A percentile compares a stretch with the other conserved stretches of the same genome.
Evolutionary conservation across 2,797 vertebrate genomes (phyloP).

Genomic region (Crocodylus rhombifer): DNA sequence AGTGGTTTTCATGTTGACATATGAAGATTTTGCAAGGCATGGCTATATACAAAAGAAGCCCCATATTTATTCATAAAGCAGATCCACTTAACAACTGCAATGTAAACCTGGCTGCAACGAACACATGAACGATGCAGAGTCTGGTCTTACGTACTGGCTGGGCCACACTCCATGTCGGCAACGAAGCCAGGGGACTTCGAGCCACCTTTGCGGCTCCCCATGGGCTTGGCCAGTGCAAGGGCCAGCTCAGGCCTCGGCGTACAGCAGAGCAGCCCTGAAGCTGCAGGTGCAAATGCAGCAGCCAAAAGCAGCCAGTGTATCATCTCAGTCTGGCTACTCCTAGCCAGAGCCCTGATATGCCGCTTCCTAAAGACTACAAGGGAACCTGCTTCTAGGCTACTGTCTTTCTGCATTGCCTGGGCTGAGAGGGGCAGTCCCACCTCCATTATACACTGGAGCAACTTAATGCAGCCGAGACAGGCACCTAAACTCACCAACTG

Average conservation of each 20-base stretch:
- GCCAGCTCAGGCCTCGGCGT: not conserved
- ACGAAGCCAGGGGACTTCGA: not conserved
- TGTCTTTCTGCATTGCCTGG: not conserved
- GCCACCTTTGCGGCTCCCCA: not conserved
- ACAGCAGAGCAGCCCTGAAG: not conserved
- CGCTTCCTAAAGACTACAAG: too few relatives aligned
- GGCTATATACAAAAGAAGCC: not conserved
- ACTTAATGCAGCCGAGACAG: slow-evolving; percentile 56
- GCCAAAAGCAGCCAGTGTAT: not conserved
- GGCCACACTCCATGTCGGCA: not conserved
- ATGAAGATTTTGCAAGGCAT: not conserved
- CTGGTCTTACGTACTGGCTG: slow-evolving; percentile 69
- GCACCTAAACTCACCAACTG: slow-evolving; percentile 42
- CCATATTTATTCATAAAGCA: slow-evolving; percentile 48
- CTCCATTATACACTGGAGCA: slow-evolving; percentile 62
- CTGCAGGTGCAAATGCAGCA: not conserved
- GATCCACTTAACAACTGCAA: slow-evolving; percentile 34
- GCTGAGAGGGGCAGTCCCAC: slow-evolving; percentile 64
- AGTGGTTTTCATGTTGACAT: fast-evolving
- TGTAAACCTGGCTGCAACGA: slow-evolving; percentile 49
- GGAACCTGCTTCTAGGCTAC: not conserved
- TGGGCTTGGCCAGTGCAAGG: not conserved
- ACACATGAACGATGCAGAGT: slow-evolving; percentile 58
- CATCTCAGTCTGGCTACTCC: not conserved
- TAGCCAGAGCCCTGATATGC: not conserved